Conservation (phyloP, 2,113 vertebrate species). For the Raphicerus campestris region DNA sequence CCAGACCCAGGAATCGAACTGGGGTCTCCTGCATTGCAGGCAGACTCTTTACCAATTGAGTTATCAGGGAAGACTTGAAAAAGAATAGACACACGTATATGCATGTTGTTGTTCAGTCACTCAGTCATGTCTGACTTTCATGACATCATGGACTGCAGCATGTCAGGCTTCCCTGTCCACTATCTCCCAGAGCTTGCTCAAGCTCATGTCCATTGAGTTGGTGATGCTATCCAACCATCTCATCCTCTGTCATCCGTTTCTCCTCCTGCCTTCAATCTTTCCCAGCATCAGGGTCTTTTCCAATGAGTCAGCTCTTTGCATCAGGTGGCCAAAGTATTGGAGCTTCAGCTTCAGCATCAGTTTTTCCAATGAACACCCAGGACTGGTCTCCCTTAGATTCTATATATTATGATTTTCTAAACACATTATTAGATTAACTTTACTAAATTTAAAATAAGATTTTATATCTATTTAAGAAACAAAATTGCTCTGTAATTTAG, state of each 20-base stretch:
- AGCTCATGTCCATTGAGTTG: neutral
- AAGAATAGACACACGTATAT: neutral
- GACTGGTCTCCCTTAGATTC: neutral
- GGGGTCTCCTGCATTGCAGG: neutral
- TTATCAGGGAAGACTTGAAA: neutral
- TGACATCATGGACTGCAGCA: neutral
- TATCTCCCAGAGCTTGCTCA: neutral
- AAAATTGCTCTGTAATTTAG: neutral
- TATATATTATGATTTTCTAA: neutral
- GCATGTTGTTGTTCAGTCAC: neutral
- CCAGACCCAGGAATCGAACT: neutral
- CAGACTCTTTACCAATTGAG: neutral
- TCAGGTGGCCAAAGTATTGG: neutral
- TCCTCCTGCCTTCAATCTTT: neutral
- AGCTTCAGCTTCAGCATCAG: neutral
- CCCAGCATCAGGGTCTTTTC: neutral
- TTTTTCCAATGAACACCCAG: no score
- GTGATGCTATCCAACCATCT: neutral
- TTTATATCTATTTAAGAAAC: slow-evolving; percentile 15
- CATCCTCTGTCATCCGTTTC: rapidly evolving
- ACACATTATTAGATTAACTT: neutral
- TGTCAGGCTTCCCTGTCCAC: neutral
- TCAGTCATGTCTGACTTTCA: neutral
- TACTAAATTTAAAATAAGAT: neutral
- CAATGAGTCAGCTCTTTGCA: neutral